Evolutionary conservation across 1,140 invertebrate species (phyloP), one percentile per base, ranked within the genome.

Genomic region (Sycophaga agraensis): DNA sequence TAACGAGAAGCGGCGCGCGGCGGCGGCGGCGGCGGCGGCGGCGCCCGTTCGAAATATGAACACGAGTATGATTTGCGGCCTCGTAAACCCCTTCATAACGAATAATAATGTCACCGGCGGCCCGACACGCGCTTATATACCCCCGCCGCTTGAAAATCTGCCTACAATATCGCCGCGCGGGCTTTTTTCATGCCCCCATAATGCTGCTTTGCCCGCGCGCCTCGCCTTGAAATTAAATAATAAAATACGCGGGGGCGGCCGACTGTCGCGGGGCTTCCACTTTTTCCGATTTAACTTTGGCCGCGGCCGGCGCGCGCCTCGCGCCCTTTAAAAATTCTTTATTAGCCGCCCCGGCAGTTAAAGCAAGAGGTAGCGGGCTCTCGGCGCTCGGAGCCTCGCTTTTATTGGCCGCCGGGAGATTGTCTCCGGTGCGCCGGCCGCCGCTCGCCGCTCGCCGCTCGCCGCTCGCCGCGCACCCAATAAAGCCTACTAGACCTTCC

Each of bases 11-110:
- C 70, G 69, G 69, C 63, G 71, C 7, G 28, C 28, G 28, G 28
- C 4, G 5, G 28, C 5, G 4, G 35, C 14, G 14, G 6, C 3
- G n/a, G 35, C 14, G 14, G 35, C 14, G 14, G 35, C 35, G 50
- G 4, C 70, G 71, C 70, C 22, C 69, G 74, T 80, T 80, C 75
- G 74, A 81, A 81, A 81, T 81, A 80, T 81, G 78, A 81, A 80
- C 77, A 80, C 70, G 72, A 73, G 65, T 73, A 78, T 81, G 79
- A 81, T 81, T 81, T 81, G 79, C 76, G 77, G 75, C 75, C 77
- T 79, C 79, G 79, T 81, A 81, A 81, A 81, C 76, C 74, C 77
- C 75, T 80, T 80, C 76, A 80, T 79, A 79, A 80, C 78, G 79
- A 81, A 81, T 81, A 81, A 79, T 80, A 81, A 81, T 81, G 77